A percentile compares a stretch with the other conserved stretches of the same genome.
Evolutionary conservation across 2,113 vertebrate species (phyloP).

Genomic region (Pandion haliaetus): DNA sequence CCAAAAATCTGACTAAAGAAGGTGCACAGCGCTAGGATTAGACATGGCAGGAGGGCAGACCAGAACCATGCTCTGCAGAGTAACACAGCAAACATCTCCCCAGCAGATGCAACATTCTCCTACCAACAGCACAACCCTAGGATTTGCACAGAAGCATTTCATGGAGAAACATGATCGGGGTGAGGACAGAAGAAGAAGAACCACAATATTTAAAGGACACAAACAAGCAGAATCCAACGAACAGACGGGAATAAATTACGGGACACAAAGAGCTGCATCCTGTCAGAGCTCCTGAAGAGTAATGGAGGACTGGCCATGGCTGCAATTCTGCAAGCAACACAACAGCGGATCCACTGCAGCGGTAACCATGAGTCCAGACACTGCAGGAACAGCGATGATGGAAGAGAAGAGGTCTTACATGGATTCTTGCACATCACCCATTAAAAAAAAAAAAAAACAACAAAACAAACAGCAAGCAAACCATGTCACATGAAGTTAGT

Average conservation of each 20-base stretch:
- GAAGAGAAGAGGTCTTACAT: not conserved
- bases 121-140: not conserved
- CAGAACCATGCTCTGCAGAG: not conserved
- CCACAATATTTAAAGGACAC: not conserved
- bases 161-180: not conserved
- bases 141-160: not conserved
- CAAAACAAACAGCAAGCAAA: not conserved
- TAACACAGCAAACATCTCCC: not conserved
- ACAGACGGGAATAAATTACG: not conserved
- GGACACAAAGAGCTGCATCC: not conserved
- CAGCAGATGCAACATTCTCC: not conserved
- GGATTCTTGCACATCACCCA: not conserved
- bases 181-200: not conserved
- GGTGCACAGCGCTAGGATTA: not conserved
- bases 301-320: rapidly evolving
- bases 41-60: not conserved
- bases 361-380: not conserved
- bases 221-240: not conserved
- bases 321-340: not conserved
- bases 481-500: not conserved
- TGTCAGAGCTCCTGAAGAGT: not conserved
- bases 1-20: not conserved
- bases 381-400: not conserved
- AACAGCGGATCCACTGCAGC: not conserved
- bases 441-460: not conserved